Base-by-base conservation (phyloP, 1,140 invertebrate genomes). In the Wasmannia auropunctata region DNA sequence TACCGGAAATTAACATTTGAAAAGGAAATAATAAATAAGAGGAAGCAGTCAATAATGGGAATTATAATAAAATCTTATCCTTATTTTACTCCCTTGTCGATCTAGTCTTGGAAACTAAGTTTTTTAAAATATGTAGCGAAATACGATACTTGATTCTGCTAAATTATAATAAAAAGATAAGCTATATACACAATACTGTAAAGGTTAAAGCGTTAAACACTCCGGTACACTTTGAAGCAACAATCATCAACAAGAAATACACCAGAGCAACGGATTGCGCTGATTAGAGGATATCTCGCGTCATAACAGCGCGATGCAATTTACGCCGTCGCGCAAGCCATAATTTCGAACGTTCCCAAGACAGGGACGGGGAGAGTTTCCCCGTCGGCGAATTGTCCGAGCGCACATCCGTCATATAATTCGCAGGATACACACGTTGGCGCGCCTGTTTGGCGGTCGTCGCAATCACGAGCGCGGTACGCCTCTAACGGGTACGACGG, bases 371-470 rank as follows among this genome's bases (percentile, higher is more conserved):
- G n/a, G n/a, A 80, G 31, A 81, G 25, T 74, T 83, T 63, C 37
- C n/a, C 10, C 76, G 79, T 46, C 51, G 65, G 46, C 37, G 51
- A 83, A 51, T 79, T 79, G 76, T 60, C 79, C 51, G 65, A 74
- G 40, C 25, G 79, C 69, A 69, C n/a, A 54, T 83, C n/a, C 28
- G 67, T 83, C 79, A 83, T 46, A 58, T 72, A 72, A 83, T 83
- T 58, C 67, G 67, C 67, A 11, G 25, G 46, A 11, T 51, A 67
- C 65, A 58, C 28, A 81, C 25, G 65, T 56, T 31, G 49, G 49
- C 46, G 43, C n/a, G 8, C 1, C 40, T 25, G 49, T 58, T 54
- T 43, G 49, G 19, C 8, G 65, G 43, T 1, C 75, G 37, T 67
- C 79, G 67, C 69, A 83, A 83, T 83, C 79, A 83, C 25, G n/a